phyloP scores from a whole-genome alignment of 1,140 invertebrate species.

The Rhizoglyphus robini region DNA sequence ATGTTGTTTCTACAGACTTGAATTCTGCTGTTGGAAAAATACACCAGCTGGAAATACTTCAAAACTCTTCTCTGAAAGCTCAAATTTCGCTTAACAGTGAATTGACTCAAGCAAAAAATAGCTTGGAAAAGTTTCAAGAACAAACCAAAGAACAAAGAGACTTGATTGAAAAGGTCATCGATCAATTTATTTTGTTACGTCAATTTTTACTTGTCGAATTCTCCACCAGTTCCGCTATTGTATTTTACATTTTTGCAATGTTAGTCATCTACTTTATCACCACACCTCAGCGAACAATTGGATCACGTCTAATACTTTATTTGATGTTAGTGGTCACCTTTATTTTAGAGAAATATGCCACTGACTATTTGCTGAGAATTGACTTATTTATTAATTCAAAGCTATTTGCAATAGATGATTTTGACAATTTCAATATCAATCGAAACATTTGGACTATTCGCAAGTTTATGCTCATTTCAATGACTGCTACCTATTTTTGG shows the following conservation, averaged over 20 bases:
- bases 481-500: constrained; percentile 9
- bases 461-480: neutral
- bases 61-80: constrained; percentile 42
- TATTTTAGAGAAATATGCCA: constrained; percentile 29
- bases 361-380: constrained; percentile 20
- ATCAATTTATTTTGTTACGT: constrained; percentile 41
- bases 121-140: constrained; percentile 40
- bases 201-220: constrained; percentile 42
- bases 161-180: constrained; percentile 44
- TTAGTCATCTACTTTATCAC: constrained; percentile 42
- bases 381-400: no score
- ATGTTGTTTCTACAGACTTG: constrained; percentile 38
- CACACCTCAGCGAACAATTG: constrained; percentile 37
- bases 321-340: constrained; percentile 38
- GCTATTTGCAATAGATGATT: no score
- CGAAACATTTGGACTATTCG: neutral
- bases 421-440: neutral
- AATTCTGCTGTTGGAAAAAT: constrained; percentile 35
- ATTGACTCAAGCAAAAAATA: constrained; percentile 34
- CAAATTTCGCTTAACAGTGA: constrained; percentile 40
- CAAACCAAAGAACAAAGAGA: constrained; percentile 41
- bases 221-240: constrained; percentile 42
- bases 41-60: constrained; percentile 35
- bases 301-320: constrained; percentile 41
- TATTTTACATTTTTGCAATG: constrained; percentile 41